Conservation (phyloP, 2,113 vertebrate species). For the Brienomyrus longianalis region DNA sequence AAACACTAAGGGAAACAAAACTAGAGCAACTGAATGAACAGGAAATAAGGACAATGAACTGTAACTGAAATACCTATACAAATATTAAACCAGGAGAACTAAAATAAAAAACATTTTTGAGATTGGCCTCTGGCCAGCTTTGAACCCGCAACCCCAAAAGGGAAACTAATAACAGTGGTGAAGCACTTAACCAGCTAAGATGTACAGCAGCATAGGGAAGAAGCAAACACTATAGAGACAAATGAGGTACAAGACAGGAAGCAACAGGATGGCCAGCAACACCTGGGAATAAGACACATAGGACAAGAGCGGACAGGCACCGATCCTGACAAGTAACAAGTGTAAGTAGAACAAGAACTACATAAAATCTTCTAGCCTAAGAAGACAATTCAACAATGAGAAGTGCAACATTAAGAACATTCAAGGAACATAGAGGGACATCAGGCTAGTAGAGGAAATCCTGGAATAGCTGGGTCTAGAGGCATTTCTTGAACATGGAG, state of each 20-base stretch:
- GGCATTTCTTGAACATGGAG: background rate
- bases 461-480: background rate
- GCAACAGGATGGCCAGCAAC: background rate
- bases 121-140: no score
- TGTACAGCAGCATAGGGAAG: background rate
- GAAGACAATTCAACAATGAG: background rate
- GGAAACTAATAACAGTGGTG: no score
- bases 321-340: background rate
- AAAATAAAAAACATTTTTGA: no score
- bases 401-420: background rate
- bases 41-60: no score
- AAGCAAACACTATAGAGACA: background rate
- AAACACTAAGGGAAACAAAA: no score
- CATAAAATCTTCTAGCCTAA: background rate
- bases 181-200: background rate
- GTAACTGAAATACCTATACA: no score
- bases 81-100: no score
- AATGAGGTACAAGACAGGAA: background rate
- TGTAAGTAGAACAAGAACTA: background rate
- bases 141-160: no score
- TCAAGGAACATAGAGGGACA: no score
- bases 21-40: no score
- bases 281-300: background rate
- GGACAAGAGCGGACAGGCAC: background rate
- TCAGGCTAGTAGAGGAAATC: no score